Evolutionary conservation across 2,888 invertebrate species (phyloP).

Genomic region (Caenorhabditis zanzibari): DNA sequence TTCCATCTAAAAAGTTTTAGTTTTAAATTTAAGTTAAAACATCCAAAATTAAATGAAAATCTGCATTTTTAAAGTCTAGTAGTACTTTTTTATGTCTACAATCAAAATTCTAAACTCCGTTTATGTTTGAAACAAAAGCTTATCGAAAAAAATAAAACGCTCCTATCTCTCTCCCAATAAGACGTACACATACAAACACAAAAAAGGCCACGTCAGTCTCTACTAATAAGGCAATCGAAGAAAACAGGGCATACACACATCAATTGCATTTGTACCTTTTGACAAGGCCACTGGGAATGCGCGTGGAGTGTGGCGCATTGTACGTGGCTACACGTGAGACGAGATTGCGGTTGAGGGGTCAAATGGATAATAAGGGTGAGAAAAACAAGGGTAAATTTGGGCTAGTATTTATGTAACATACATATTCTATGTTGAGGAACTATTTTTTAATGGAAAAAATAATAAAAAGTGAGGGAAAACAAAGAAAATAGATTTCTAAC

Average conservation of each 20-base stretch:
- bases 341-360: neutral
- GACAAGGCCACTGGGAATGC: neutral
- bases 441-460: too few species aligned
- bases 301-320: conserved; percentile 24
- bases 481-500: neutral
- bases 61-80: too few species aligned
- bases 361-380: neutral
- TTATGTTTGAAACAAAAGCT: neutral
- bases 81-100: too few species aligned
- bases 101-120: too few species aligned
- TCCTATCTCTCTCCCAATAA: neutral
- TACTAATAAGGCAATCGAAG: neutral
- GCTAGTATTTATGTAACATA: too few species aligned
- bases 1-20: too few species aligned
- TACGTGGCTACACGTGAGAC: conserved; percentile 11
- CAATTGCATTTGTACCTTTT: conserved; percentile 13
- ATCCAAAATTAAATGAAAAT: too few species aligned
- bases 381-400: too few species aligned
- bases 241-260: conserved; percentile 23
- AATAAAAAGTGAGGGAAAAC: neutral
- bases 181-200: neutral
- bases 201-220: conserved; percentile 33
- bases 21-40: too few species aligned
- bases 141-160: neutral
- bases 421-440: too few species aligned